Evolutionary conservation across 2,113 vertebrate species (phyloP).

Genomic region (Anhinga rufa): DNA sequence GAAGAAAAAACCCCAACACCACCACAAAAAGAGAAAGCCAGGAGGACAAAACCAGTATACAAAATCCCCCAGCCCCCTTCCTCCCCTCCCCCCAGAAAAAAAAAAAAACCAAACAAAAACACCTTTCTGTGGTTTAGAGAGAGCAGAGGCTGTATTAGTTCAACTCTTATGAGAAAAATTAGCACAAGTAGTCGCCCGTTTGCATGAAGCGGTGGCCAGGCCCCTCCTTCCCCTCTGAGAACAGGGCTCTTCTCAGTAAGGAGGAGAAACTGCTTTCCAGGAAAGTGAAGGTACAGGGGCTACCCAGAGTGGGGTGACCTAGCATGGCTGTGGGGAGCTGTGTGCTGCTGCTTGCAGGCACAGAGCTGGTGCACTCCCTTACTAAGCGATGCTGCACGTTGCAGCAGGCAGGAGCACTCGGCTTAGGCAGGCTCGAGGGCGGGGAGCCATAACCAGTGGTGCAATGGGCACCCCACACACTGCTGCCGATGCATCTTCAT

Average conservation of each 20-base stretch:
- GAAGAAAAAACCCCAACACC: neutral
- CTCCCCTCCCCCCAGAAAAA: neutral
- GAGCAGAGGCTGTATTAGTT: neutral
- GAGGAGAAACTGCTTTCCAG: constrained; percentile 53
- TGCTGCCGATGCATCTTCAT: rapidly evolving
- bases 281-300: constrained; percentile 16
- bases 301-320: neutral
- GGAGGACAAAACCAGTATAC: neutral
- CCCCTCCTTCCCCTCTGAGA: neutral
- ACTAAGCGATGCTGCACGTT: rapidly evolving
- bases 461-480: neutral
- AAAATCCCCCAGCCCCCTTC: neutral
- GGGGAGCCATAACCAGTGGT: neutral
- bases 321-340: neutral
- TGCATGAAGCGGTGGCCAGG: neutral
- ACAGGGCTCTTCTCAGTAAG: constrained; percentile 29
- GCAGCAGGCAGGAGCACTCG: neutral
- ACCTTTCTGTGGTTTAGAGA: neutral
- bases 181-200: neutral
- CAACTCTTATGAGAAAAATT: neutral
- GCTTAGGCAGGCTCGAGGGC: neutral
- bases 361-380: neutral
- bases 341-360: neutral
- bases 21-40: neutral
- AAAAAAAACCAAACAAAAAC: neutral